Conservation (phyloP, 2,113 vertebrate species). For the Rynchops niger region DNA sequence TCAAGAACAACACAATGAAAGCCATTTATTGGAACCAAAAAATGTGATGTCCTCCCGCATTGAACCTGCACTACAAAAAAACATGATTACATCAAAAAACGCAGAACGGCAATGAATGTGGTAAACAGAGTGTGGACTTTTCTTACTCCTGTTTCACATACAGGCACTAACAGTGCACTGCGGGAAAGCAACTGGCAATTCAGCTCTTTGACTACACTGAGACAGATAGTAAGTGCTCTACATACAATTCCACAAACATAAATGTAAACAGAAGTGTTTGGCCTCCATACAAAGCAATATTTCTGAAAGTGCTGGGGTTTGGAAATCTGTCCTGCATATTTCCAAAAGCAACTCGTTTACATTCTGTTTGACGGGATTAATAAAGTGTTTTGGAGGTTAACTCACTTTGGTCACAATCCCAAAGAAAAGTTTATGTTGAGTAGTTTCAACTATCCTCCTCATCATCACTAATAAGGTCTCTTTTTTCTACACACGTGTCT, state of each 20-base stretch:
- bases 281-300: not conserved
- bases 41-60: not conserved
- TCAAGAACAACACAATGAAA: not conserved
- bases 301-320: slow-evolving; percentile 38
- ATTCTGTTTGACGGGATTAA: slow-evolving; percentile 2
- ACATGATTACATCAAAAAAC: not conserved
- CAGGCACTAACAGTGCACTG: not conserved
- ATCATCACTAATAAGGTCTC: slow-evolving; percentile 91
- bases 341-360: slow-evolving; percentile 24
- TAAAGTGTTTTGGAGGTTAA: not conserved
- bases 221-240: slow-evolving; percentile 22
- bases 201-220: not conserved
- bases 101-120: not conserved
- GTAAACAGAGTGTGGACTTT: not conserved
- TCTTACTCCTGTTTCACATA: not conserved
- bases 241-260: not conserved
- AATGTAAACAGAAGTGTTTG: slow-evolving; percentile 47
- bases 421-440: not conserved
- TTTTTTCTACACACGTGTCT: slow-evolving; percentile 83
- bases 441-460: slow-evolving; percentile 86
- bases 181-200: not conserved
- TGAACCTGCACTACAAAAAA: not conserved
- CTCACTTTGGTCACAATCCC: slow-evolving; percentile 42
- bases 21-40: not conserved
- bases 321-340: slow-evolving; percentile 65